phyloP scores from a whole-genome alignment of 1,140 invertebrate species.

The Mya arenaria region DNA sequence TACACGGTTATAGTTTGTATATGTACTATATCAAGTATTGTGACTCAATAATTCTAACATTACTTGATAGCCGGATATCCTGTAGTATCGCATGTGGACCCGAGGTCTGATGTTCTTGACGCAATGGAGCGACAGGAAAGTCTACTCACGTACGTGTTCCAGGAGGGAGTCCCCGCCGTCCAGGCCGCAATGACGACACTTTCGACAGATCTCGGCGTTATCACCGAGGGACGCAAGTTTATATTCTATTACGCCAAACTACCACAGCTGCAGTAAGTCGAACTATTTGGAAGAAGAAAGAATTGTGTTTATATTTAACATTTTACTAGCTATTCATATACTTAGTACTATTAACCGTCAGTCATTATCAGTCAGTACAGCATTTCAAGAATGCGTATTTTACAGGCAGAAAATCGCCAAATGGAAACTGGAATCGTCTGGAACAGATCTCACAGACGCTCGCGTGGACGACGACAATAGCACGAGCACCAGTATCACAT shows the following conservation, averaged over 20 bases:
- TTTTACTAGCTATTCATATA: no score
- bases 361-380: neutral
- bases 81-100: no score
- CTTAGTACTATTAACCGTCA: neutral
- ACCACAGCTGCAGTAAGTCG: slow-evolving; percentile 62
- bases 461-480: neutral
- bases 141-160: slow-evolving; percentile 61
- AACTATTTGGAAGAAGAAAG: no score
- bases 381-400: neutral
- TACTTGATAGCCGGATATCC: no score
- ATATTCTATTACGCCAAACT: slow-evolving; percentile 66
- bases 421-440: neutral
- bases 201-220: slow-evolving; percentile 61
- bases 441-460: neutral
- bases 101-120: no score
- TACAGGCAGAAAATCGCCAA: neutral
- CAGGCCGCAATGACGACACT: slow-evolving; percentile 54
- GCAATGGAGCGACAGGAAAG: slow-evolving; percentile 37
- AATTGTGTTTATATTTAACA: no score
- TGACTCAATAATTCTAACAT: no score
- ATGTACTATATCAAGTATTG: no score
- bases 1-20: no score
- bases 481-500: no score
- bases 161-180: slow-evolving; percentile 51
- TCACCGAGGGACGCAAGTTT: slow-evolving; percentile 65